A percentile compares a stretch with the other conserved stretches of the same genome.
These are phyloP conservation scores for Dromas ardeola DNA, from an alignment of 2,113 vertebrate species.

Conservation along the genomic window DNA sequence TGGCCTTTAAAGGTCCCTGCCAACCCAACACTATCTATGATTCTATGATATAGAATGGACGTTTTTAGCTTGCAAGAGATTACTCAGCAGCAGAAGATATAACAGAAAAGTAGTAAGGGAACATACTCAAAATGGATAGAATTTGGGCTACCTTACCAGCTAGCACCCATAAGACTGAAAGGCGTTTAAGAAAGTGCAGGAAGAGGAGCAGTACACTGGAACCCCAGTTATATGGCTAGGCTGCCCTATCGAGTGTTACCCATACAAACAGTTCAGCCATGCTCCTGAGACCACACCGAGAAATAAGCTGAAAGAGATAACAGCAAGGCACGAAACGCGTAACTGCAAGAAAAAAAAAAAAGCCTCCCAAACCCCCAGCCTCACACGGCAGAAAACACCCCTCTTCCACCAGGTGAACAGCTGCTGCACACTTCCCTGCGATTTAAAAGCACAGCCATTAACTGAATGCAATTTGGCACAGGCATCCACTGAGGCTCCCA, in stretches of 20 bases:
- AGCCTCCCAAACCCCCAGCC: neutral
- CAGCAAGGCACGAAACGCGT: neutral
- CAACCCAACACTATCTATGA: too few species aligned
- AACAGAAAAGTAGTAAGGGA: neutral
- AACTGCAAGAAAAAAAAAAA: neutral
- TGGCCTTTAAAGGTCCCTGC: too few species aligned
- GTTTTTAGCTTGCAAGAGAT: neutral
- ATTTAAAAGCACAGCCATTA: constrained; percentile 1
- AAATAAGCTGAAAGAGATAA: neutral
- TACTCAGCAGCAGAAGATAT: neutral
- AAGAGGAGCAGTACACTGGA: neutral
- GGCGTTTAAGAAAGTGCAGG: neutral
- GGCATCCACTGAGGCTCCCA: neutral
- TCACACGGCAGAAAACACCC: neutral
- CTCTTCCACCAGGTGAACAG: neutral
- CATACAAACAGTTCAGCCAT: neutral
- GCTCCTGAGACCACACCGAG: neutral
- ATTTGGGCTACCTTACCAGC: neutral
- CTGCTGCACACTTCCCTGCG: neutral
- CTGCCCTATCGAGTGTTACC: neutral
- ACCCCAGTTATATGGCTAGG: neutral
- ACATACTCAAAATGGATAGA: neutral
- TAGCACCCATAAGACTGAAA: neutral
- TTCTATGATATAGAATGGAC: neutral
- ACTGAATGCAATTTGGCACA: neutral